Percentiles rank a stretch among this genome's conserved stretches.
phyloP scores from a whole-genome alignment of 2,888 invertebrate genomes.

The Lasioglossum oenotherae region DNA sequence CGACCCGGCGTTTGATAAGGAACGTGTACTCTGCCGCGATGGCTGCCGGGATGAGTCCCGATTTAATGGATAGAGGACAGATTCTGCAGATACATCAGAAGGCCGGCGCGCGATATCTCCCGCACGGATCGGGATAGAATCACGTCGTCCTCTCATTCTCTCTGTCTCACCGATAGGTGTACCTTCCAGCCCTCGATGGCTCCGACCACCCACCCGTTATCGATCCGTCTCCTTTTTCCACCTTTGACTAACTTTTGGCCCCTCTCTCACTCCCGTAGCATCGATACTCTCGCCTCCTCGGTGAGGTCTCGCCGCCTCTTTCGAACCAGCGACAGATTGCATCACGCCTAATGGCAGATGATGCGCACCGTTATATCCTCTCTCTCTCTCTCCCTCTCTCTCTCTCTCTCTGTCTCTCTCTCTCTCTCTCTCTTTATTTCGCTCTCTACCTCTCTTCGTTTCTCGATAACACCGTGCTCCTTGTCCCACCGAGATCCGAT shows the following conservation, averaged over 20 bases:
- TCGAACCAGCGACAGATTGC: slow-evolving; percentile 63
- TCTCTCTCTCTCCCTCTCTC: slow-evolving; percentile 43
- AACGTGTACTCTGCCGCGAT: slow-evolving; percentile 52
- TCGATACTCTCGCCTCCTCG: slow-evolving; percentile 25
- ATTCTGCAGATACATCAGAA: slow-evolving; percentile 81
- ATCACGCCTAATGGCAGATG: slow-evolving; percentile 74
- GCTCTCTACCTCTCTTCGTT: slow-evolving; percentile 11
- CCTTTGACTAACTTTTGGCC: slow-evolving; percentile 57
- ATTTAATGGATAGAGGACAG: slow-evolving; percentile 81
- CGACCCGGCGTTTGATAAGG: slow-evolving; percentile 74
- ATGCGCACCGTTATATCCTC: slow-evolving; percentile 49
- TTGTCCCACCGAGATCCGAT: slow-evolving; percentile 55
- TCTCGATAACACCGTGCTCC: slow-evolving; percentile 25
- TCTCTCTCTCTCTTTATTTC: slow-evolving; percentile 39
- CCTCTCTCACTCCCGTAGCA: slow-evolving; percentile 34
- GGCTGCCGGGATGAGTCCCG: slow-evolving; percentile 74
- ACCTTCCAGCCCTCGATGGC: slow-evolving; percentile 51
- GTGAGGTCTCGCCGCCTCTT: slow-evolving; percentile 43
- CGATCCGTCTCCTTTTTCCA: slow-evolving; percentile 59
- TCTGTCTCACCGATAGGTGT: slow-evolving; percentile 49
- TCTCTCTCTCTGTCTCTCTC: slow-evolving; percentile 17
- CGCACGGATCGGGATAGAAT: slow-evolving; percentile 77
- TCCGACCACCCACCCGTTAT: slow-evolving; percentile 49
- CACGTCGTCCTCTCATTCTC: slow-evolving; percentile 76
- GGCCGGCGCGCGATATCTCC: slow-evolving; percentile 76